Evolutionary conservation across 2,888 invertebrate species (phyloP), one percentile per base, ranked within the genome.

Genomic region (Leptopterna dolabrata): DNA sequence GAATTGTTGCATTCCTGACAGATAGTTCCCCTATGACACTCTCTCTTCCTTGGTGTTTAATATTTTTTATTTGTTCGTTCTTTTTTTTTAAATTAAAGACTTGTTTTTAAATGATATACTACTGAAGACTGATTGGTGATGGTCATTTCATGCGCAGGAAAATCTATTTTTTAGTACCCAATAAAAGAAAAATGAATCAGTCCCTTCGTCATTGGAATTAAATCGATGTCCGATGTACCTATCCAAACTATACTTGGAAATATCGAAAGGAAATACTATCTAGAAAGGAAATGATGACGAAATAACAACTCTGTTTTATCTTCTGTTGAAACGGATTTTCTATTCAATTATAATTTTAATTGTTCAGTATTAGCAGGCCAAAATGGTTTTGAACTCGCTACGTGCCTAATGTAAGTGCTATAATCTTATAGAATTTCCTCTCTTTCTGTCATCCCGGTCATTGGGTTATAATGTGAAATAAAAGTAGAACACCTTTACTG

Each of bases 181-280:
- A 78, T 27, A 90, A 88, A 89, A 89, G 90, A 90, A 90, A 90
- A 41, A 76, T 76, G n/a, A 76, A 91, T 90, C 27, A 76, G 76
- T 76, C 43, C 76, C 41, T 76, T 76, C 36, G 63, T 63, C 63
- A 63, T 63, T 24, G 63, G 24, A 63, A 63, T 63, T 63, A 24
- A 24, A 63, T 55, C 55, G 55, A 55, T 55, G 16, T 55, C n/a
- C 19, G 7, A 19, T 19, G 14, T 19, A n/a, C n/a, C n/a, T n/a
- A n/a, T n/a, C n/a, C n/a, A n/a, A n/a, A n/a, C n/a, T n/a, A n/a
- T n/a, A n/a, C n/a, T n/a, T n/a, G n/a, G 63, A 63, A 63, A 24
- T 24, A 63, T 63, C 63, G 63, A 24, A 63, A 24, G 7, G 36
- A 36, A 36, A 24, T 27, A 24, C 24, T 24, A 63, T 63, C 63